Base-by-base conservation (phyloP, 1,140 invertebrate species). In the Aradophagus sp. region DNA sequence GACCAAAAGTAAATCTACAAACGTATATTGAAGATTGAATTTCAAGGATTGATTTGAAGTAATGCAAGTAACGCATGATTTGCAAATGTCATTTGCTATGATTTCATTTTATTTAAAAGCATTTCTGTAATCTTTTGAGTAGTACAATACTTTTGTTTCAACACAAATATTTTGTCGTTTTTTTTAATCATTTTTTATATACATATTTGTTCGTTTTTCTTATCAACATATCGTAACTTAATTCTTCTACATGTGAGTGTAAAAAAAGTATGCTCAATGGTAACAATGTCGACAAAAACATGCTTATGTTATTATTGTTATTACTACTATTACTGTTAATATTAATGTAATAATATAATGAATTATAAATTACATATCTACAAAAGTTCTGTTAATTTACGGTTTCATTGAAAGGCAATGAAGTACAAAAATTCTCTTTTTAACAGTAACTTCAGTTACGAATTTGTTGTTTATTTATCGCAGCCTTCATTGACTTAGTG, bases 331-430 rank as follows among this genome's bases (percentile, higher is more conserved):
- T n/a, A n/a, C n/a, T n/a, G n/a, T n/a, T n/a, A n/a, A n/a, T n/a
- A n/a, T n/a, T n/a, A n/a, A n/a, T n/a, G n/a, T n/a, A n/a, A 63
- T 45, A 45, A 2, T 29, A 12, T 53, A 63, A 53, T 63, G 47
- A 53, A 53, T 63, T 63, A 53, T 32, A 63, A 53, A 53, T 63
- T 41, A 53, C 59, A 45, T 63, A 63, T 53, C 48, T 63, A 53
- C 48, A 63, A 45, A 63, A 63, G 10, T 50, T n/a, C 29, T 10
- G 12, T 47, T 26, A 53, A 31, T 53, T 63, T 44, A 19, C 34
- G 5, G 38, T 53, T 47, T 3, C 53, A 53, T 47, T 45, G 48
- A 55, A 65, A 65, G 42, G 55, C 34, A 65, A 65, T 29, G 14
- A 63, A 48, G 59, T 63, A 63, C 48, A 63, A 63, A 62, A 52